phyloP scores from a whole-genome alignment of 2,888 invertebrate genomes.

The Gisinianus flammeolus region DNA sequence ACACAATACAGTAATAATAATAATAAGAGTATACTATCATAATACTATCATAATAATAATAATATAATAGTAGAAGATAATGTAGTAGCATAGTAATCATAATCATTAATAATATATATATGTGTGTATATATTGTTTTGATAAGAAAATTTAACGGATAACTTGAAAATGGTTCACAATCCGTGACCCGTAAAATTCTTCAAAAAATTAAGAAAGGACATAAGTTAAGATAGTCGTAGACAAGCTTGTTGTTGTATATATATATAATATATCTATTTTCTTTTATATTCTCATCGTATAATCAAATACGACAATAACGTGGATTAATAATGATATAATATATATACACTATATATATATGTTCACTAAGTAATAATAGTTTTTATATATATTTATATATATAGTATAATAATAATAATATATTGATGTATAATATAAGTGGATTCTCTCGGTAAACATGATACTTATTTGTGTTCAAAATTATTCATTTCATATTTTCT shows the following conservation, averaged over 20 bases:
- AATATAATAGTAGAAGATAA: not conserved
- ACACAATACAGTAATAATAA: not conserved
- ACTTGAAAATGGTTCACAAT: not conserved
- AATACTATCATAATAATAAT: not conserved
- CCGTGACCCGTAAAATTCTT: not conserved
- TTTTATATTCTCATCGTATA: constrained; percentile 9
- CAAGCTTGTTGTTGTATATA: not conserved
- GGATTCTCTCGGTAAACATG: constrained; percentile 35
- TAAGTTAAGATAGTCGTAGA: not conserved
- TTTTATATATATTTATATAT: constrained; percentile 9
- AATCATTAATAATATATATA: constrained; percentile 1
- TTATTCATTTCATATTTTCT: not conserved
- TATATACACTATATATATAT: constrained; percentile 9
- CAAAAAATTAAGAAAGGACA: not conserved
- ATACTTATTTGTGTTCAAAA: constrained; percentile 2
- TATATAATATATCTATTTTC: not conserved
- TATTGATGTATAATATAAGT: constrained; percentile 18
- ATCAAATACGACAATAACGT: constrained; percentile 1
- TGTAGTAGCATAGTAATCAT: not conserved
- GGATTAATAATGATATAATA: not conserved
- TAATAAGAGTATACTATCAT: not conserved
- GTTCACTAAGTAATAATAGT: not conserved
- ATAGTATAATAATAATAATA: constrained; percentile 18
- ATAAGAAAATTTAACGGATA: not conserved
- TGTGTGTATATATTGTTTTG: not conserved